Evolutionary conservation across 2,888 invertebrate genomes (phyloP).

Genomic region (Poecilobothrus nobilitatus): DNA sequence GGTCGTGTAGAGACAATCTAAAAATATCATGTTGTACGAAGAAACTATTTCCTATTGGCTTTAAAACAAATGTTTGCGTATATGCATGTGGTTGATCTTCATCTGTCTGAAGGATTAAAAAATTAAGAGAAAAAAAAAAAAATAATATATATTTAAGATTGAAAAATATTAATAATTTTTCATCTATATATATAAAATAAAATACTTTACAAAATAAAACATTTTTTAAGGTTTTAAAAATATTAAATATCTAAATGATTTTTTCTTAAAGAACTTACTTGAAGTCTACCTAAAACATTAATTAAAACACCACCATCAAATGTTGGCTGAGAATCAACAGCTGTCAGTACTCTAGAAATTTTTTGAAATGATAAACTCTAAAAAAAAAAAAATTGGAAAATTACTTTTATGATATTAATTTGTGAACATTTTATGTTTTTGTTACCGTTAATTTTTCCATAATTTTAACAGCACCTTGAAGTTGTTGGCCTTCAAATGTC

Average conservation of each 20-base stretch:
- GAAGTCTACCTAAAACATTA: slow-evolving; percentile 90
- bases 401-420: slow-evolving; percentile 15
- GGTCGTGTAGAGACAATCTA: slow-evolving; percentile 83
- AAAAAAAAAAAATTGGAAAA: slow-evolving; percentile 39
- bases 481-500: slow-evolving; percentile 91
- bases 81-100: slow-evolving; percentile 91
- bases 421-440: slow-evolving; percentile 12
- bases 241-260: neutral
- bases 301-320: slow-evolving; percentile 94
- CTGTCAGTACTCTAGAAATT: slow-evolving; percentile 84
- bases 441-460: slow-evolving; percentile 91
- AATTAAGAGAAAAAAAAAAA: slow-evolving; percentile 15
- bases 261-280: slow-evolving; percentile 55
- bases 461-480: slow-evolving; percentile 87
- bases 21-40: slow-evolving; percentile 94
- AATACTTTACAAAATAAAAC: neutral
- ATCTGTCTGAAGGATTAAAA: slow-evolving; percentile 62
- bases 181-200: neutral
- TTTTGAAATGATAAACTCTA: slow-evolving; percentile 88
- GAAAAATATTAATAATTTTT: slow-evolving; percentile 1
- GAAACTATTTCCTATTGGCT: slow-evolving; percentile 78
- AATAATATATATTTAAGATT: neutral
- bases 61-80: slow-evolving; percentile 87
- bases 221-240: neutral
- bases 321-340: slow-evolving; percentile 96